Conservation (phyloP, 2,113 vertebrate genomes). For the Octodon degus region DNA sequence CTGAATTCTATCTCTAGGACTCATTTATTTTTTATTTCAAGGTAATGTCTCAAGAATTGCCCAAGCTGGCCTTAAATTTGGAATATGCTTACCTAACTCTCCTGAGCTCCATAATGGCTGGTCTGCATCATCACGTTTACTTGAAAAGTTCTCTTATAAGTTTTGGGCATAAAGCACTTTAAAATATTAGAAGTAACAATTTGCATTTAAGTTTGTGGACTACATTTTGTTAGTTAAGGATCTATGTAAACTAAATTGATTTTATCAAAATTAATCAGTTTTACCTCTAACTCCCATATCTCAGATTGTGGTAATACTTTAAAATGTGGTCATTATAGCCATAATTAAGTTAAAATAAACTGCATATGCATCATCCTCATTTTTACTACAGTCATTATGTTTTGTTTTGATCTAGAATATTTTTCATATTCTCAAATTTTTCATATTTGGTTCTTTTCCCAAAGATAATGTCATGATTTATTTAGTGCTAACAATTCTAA, state of each 20-base stretch:
- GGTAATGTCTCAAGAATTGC: not conserved
- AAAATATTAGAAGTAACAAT: not conserved
- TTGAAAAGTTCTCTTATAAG: not conserved
- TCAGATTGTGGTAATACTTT: not conserved
- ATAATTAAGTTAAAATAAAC: not conserved
- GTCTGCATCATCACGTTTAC: not conserved
- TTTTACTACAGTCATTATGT: not conserved
- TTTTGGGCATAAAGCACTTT: not conserved
- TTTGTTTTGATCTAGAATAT: not conserved
- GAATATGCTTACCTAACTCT: not conserved
- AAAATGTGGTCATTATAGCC: not conserved
- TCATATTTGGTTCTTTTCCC: not conserved
- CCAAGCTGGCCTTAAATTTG: not conserved
- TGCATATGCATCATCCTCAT: not conserved
- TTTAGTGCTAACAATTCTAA: not conserved
- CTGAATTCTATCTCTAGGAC: not conserved
- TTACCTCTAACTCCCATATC: not conserved
- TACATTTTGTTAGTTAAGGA: not conserved
- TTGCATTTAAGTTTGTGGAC: not conserved
- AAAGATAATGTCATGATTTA: not conserved
- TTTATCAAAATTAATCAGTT: not conserved
- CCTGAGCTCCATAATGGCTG: not conserved
- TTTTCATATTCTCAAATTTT: not conserved
- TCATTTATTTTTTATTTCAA: not conserved
- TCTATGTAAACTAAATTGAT: not conserved